Percentiles rank a stretch among this genome's conserved stretches.
These are phyloP conservation scores for Episyrphus balteatus DNA, from an alignment of 1,140 invertebrate species.

Conservation along the genomic window DNA sequence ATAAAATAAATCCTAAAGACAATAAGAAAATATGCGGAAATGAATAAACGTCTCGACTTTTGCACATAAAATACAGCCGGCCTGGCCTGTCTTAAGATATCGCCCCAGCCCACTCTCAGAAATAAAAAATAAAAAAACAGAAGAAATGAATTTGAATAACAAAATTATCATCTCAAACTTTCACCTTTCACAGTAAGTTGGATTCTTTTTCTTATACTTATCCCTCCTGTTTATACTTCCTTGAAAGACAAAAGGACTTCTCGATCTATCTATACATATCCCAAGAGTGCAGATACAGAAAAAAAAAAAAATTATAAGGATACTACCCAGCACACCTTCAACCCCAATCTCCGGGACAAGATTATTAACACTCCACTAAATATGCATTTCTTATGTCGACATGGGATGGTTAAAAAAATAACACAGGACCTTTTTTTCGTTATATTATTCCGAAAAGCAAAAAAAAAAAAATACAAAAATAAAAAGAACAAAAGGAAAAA, in stretches of 20 bases:
- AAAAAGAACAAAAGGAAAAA: not conserved
- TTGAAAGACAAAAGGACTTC: not conserved
- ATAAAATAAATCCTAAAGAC: constrained; percentile 8
- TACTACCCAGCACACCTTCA: not conserved
- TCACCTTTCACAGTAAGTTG: constrained; percentile 1
- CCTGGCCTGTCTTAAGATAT: no score
- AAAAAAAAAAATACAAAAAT: no score
- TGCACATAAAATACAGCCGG: no score
- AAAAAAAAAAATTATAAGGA: not conserved
- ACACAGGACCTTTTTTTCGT: not conserved
- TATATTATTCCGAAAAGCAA: no score
- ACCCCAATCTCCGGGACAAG: constrained; percentile 12
- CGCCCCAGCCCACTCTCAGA: no score
- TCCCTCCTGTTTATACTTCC: not conserved
- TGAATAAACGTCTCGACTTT: constrained; percentile 30
- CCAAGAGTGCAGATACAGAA: not conserved
- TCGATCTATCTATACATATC: not conserved
- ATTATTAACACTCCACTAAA: constrained; percentile 37
- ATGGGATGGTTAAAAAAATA: not conserved
- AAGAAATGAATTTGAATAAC: constrained; percentile 30
- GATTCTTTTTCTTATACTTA: not conserved
- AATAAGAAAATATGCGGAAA: constrained; percentile 21
- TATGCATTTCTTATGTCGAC: constrained; percentile 30
- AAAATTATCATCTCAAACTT: constrained; percentile 30
- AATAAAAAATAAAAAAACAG: constrained; percentile 1